These are phyloP conservation scores for Rhinopomastus cyanomelas DNA, from an alignment of 2,113 vertebrate species.

Conservation along the genomic window DNA sequence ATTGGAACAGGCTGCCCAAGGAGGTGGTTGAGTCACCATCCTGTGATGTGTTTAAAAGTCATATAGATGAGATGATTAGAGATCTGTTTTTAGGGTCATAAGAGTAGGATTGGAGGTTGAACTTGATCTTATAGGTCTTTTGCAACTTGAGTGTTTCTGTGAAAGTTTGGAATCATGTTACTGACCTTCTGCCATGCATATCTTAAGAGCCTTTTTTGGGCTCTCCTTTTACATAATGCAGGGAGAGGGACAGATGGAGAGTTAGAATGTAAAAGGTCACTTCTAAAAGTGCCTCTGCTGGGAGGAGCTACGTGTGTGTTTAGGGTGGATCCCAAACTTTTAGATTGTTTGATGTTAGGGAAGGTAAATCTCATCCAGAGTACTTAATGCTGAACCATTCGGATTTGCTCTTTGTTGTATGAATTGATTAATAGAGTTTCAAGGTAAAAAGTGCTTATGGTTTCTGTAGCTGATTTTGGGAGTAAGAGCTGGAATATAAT, in stretches of 20 bases:
- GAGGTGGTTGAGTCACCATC: too few relatives aligned
- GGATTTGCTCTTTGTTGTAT: neutral
- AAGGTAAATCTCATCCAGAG: neutral
- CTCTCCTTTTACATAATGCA: neutral
- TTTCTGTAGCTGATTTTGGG: neutral
- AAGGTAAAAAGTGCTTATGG: neutral
- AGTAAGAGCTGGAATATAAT: neutral
- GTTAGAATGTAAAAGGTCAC: neutral
- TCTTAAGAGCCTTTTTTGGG: accelerated
- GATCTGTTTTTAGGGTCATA: too few relatives aligned
- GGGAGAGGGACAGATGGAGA: neutral
- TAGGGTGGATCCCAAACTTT: neutral
- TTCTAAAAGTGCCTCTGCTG: neutral
- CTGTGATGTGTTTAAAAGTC: too few relatives aligned
- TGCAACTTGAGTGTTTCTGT: too few relatives aligned
- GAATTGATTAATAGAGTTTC: neutral
- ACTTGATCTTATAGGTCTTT: too few relatives aligned
- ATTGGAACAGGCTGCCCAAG: too few relatives aligned
- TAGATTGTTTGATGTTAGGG: neutral
- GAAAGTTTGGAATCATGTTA: neutral
- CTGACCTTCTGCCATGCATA: neutral
- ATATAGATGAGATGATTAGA: too few relatives aligned
- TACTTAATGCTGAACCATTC: neutral
- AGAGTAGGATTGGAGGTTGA: too few relatives aligned
- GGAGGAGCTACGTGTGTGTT: neutral